A percentile compares a stretch with the other conserved stretches of the same genome.
Conservation (phyloP, 2,888 invertebrate genomes). For the Drosophila anceps region DNA sequence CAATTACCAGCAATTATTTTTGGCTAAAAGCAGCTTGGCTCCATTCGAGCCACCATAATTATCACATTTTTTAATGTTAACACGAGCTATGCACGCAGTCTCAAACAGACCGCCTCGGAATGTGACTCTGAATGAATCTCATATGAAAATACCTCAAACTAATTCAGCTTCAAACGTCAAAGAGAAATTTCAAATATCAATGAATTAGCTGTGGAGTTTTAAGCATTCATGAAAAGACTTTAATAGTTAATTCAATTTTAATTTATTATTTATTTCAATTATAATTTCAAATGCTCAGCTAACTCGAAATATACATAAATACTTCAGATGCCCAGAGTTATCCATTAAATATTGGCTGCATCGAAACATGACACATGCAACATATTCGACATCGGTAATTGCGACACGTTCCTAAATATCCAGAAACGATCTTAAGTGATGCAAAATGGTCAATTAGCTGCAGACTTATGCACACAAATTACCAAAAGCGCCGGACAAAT, state of each 20-base stretch:
- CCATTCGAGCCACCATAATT: conserved; percentile 54
- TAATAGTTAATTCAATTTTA: neutral
- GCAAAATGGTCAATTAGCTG: conserved; percentile 60
- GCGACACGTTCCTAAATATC: conserved; percentile 32
- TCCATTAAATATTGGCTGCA: neutral
- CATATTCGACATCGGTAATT: conserved; percentile 21
- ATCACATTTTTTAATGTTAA: conserved; percentile 70
- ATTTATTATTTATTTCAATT: neutral
- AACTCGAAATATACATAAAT: neutral
- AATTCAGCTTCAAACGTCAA: neutral
- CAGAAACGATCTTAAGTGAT: conserved; percentile 42
- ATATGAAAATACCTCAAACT: neutral
- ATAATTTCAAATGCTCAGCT: neutral
- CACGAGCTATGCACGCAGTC: conserved; percentile 52
- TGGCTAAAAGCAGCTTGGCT: conserved; percentile 39
- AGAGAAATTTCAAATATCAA: neutral
- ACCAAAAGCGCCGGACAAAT: conserved; percentile 60
- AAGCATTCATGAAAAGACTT: neutral
- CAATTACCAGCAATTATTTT: conserved; percentile 68
- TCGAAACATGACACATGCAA: neutral
- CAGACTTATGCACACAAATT: conserved; percentile 74
- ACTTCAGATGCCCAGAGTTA: neutral
- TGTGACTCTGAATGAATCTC: neutral
- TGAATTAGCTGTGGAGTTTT: neutral
- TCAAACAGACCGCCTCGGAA: conserved; percentile 25